Conservation (phyloP, 2,888 invertebrate species). For the Venustoraphidia nigricollis region DNA sequence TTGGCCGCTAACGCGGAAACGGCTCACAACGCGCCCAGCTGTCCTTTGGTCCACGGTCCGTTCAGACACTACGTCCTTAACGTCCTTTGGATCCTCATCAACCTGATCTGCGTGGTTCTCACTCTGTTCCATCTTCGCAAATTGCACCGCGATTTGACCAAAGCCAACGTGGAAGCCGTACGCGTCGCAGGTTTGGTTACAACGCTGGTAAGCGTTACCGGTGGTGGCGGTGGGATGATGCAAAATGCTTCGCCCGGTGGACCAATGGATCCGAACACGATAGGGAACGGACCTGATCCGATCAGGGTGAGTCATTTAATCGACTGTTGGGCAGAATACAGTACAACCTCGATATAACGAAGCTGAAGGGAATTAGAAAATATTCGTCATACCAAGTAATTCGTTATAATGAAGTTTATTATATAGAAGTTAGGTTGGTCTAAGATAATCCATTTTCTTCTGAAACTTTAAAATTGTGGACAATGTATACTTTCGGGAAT, state of each 20-base stretch:
- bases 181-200: conserved; percentile 70
- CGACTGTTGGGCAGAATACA: no score
- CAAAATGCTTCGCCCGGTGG: conserved; percentile 2
- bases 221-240: conserved; percentile 30
- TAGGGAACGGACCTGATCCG: conserved; percentile 11
- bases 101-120: conserved; percentile 69
- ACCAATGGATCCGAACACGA: conserved; percentile 27
- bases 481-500: no score
- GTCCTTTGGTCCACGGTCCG: conserved; percentile 74
- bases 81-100: conserved; percentile 78
- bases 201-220: conserved; percentile 68
- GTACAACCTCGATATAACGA: no score
- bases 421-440: no score
- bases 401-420: no score
- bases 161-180: conserved; percentile 72
- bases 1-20: conserved; percentile 66
- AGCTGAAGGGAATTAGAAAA: no score
- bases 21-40: conserved; percentile 63
- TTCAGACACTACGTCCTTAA: conserved; percentile 82
- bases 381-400: no score
- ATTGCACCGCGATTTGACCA: conserved; percentile 66
- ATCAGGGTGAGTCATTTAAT: no score
- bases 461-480: no score
- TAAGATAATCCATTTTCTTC: no score
- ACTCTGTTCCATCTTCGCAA: conserved; percentile 72